A percentile compares a stretch with the other conserved stretches of the same genome.
Evolutionary conservation across 2,113 vertebrate species (phyloP).

Genomic region (Motacilla alba): DNA sequence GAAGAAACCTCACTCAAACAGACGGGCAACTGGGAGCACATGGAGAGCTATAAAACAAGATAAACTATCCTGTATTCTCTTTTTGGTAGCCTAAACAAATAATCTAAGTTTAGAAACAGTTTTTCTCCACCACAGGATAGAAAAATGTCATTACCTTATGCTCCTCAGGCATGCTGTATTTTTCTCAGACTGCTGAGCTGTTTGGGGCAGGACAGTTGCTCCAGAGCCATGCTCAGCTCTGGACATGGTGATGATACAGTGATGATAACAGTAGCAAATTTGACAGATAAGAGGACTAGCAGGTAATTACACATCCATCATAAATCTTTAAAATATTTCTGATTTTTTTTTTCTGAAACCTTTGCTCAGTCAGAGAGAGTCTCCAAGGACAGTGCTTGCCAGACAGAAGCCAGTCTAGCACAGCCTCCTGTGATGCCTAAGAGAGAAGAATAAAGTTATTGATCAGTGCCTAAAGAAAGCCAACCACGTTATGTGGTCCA

Average conservation of each 20-base stretch:
- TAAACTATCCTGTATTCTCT: neutral
- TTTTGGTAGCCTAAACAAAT: neutral
- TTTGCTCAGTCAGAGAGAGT: neutral
- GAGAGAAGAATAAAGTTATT: neutral
- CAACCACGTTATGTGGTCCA: fast-evolving
- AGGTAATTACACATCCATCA: neutral
- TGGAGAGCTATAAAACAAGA: neutral
- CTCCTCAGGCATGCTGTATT: neutral
- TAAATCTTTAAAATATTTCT: neutral
- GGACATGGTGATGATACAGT: neutral
- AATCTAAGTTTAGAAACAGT: neutral
- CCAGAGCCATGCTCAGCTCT: neutral
- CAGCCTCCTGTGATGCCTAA: neutral
- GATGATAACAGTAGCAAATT: neutral
- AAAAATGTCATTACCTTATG: neutral
- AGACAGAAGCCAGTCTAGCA: neutral
- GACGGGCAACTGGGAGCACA: neutral
- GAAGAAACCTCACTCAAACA: neutral
- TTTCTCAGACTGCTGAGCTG: neutral
- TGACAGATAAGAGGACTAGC: neutral
- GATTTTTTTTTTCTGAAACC: neutral
- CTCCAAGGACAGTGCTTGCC: neutral
- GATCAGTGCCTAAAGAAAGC: neutral
- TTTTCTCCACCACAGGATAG: neutral
- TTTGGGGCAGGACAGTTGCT: neutral